A percentile compares a stretch with the other conserved stretches of the same genome.
Conservation (phyloP, 1,140 invertebrate species). For the Hypsibius dujardini region DNA sequence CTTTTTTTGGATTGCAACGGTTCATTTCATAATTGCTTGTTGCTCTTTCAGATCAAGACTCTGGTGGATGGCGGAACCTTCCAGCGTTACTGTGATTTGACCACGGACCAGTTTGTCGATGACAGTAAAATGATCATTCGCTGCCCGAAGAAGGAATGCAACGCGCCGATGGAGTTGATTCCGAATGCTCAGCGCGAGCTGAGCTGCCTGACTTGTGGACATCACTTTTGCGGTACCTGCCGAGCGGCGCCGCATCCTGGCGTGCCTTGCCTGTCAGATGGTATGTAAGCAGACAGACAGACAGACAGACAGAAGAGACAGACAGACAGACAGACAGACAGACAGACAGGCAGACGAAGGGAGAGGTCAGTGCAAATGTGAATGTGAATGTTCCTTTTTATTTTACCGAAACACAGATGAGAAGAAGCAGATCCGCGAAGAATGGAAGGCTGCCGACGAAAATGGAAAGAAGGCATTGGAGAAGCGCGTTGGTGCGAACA, state of each 20-base stretch:
- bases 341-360: no score
- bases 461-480: not conserved
- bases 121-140: not conserved
- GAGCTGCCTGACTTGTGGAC: not conserved
- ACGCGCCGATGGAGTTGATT: not conserved
- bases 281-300: not conserved
- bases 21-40: not conserved
- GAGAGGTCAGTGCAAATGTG: no score
- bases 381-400: no score
- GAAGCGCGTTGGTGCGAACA: not conserved
- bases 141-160: slow-evolving; percentile 9
- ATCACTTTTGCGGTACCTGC: slow-evolving; percentile 8
- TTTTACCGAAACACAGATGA: not conserved
- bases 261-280: not conserved
- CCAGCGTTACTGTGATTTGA: slow-evolving; percentile 16
- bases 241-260: not conserved
- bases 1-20: not conserved
- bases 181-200: slow-evolving; percentile 5
- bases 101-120: slow-evolving; percentile 8
- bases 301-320: no score
- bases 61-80: not conserved
- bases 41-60: not conserved
- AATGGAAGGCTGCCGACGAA: slow-evolving; percentile 14
- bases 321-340: no score
- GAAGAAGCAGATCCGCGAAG: slow-evolving; percentile 15